These are phyloP conservation scores for Luscinia luscinia DNA, from an alignment of 2,797 vertebrate genomes.

Conservation along the genomic window DNA sequence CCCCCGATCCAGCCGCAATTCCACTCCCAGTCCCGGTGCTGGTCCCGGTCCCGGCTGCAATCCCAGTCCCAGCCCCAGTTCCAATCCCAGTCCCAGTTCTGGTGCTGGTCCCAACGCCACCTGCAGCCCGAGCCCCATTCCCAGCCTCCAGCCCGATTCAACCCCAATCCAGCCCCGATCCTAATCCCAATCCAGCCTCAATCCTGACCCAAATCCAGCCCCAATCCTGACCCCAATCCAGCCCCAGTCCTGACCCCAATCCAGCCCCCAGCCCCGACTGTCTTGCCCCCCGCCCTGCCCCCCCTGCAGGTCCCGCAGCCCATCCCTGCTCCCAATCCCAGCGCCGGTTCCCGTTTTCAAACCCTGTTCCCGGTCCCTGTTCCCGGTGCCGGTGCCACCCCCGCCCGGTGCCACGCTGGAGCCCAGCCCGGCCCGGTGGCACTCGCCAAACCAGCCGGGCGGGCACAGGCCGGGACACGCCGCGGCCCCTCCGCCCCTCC, in stretches of 20 bases:
- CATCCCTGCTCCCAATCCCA: neutral
- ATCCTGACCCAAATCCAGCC: too few relatives aligned
- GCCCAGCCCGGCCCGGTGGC: neutral
- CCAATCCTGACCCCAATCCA: too few relatives aligned
- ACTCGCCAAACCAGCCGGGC: neutral
- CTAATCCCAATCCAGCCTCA: too few relatives aligned
- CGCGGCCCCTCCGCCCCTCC: neutral
- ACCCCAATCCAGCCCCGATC: too few relatives aligned
- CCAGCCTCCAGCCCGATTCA: too few relatives aligned
- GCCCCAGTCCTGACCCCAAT: neutral
- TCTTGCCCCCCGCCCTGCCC: neutral
- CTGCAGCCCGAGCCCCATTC: too few relatives aligned
- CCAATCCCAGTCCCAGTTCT: too few relatives aligned
- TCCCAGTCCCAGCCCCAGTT: too few relatives aligned
- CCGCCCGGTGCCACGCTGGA: neutral
- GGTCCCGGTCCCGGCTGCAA: neutral
- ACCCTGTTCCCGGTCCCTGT: neutral
- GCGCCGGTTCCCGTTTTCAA: neutral
- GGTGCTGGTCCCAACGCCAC: neutral
- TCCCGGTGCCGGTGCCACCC: neutral
- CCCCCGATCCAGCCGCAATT: neutral
- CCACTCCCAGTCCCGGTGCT: rapidly evolving
- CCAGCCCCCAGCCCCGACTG: neutral
- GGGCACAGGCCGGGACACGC: slow-evolving; percentile 7
- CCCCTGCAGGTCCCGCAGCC: neutral